Evolutionary conservation across 2,113 vertebrate genomes (phyloP).

Genomic region (Antennarius striatus): DNA sequence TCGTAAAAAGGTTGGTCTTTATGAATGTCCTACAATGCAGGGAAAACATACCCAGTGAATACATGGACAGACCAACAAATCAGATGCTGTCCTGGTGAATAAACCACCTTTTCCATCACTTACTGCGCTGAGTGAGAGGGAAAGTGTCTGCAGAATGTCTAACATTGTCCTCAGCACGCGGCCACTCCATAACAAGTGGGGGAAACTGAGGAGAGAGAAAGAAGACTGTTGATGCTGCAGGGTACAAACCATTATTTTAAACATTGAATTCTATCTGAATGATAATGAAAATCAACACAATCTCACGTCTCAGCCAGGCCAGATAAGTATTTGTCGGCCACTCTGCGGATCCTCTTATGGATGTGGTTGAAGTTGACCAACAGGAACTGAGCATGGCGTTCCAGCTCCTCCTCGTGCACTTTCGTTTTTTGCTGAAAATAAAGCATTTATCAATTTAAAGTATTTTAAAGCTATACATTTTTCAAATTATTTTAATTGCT

Average conservation of each 20-base stretch:
- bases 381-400: slow-evolving; percentile 94
- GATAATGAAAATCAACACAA: rapidly evolving
- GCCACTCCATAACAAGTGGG: slow-evolving; percentile 96
- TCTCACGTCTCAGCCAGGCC: slow-evolving; percentile 96
- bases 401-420: slow-evolving; percentile 94
- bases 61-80: background rate
- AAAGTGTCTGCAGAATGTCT: slow-evolving; percentile 97
- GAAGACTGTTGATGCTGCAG: background rate
- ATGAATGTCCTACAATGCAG: slow-evolving; percentile 89
- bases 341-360: slow-evolving; percentile 95
- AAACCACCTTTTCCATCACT: slow-evolving; percentile 48
- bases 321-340: slow-evolving; percentile 96
- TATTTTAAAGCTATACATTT: background rate
- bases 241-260: background rate
- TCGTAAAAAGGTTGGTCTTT: slow-evolving; percentile 98
- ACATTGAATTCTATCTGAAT: background rate
- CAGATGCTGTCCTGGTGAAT: background rate
- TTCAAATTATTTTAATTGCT: too few relatives aligned
- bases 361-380: slow-evolving; percentile 98
- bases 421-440: slow-evolving; percentile 90
- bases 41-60: background rate
- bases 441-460: too few relatives aligned
- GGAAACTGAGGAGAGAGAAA: slow-evolving; percentile 83
- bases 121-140: slow-evolving; percentile 94
- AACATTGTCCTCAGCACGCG: slow-evolving; percentile 97